These are phyloP conservation scores for Pseudorasbora parva DNA, from an alignment of 2,113 vertebrate genomes.

Conservation along the genomic window DNA sequence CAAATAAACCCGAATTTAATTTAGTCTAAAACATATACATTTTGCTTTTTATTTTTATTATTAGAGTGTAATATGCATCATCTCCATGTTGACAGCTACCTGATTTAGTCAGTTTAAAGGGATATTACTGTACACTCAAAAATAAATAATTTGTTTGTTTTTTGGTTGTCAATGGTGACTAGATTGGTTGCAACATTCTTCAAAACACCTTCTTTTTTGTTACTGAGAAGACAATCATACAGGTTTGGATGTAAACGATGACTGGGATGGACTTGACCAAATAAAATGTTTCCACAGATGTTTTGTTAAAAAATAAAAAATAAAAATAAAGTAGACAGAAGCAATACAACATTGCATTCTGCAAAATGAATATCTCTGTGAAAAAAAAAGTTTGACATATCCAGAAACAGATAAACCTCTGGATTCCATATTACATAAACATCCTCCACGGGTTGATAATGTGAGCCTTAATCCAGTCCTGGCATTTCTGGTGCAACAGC, in stretches of 20 bases:
- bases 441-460: background rate
- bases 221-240: too few species aligned
- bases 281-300: background rate
- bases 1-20: background rate
- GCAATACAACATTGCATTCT: background rate
- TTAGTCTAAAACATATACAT: background rate
- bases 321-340: background rate
- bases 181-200: too few species aligned
- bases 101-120: too few species aligned
- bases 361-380: background rate
- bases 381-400: background rate
- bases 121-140: too few species aligned
- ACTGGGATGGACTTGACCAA: background rate
- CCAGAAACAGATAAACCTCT: slow-evolving; percentile 13
- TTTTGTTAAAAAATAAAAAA: background rate
- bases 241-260: too few species aligned
- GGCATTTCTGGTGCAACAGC: background rate
- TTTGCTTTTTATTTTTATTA: too few species aligned
- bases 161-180: too few species aligned
- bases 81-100: too few species aligned
- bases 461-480: slow-evolving; percentile 12
- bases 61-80: too few species aligned
- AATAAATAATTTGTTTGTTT: too few species aligned
- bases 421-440: slow-evolving; percentile 34
- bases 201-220: too few species aligned